Conservation (phyloP, 64 coral and sea anemone genomes). For the Trachythela sp. region DNA sequence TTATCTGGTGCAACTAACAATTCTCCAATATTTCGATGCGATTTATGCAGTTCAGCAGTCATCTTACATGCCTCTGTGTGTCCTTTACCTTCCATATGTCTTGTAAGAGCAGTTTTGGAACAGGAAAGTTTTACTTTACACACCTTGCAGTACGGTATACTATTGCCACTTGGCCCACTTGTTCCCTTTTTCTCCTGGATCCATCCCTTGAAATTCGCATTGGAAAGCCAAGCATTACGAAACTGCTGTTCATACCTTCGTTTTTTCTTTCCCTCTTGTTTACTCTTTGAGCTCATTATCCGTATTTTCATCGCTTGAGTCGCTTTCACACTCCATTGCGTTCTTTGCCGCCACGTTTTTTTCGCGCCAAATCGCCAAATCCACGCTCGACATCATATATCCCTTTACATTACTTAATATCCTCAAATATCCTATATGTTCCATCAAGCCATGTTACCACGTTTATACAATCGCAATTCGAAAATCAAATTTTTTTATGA, state of each 20-base stretch:
- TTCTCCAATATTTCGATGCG: too few species aligned
- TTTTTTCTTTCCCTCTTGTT: background rate
- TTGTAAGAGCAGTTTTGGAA: background rate
- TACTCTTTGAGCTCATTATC: background rate
- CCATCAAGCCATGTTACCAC: too few species aligned
- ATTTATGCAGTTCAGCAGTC: too few species aligned
- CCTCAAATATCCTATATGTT: background rate
- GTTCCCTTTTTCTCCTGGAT: background rate
- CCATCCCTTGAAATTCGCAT: background rate
- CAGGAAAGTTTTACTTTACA: background rate
- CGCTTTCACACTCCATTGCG: background rate
- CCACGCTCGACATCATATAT: background rate
- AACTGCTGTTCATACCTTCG: background rate
- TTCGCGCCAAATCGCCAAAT: background rate
- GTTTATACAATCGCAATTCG: background rate
- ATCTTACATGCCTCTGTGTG: too few species aligned
- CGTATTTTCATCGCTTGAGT: background rate
- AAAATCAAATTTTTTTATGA: background rate
- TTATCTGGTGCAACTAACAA: too few species aligned
- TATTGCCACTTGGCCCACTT: background rate
- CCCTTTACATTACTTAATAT: background rate
- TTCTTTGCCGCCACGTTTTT: background rate
- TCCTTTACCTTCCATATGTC: too few species aligned
- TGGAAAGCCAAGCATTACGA: background rate
- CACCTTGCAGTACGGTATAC: background rate